A percentile compares a stretch with the other conserved stretches of the same genome.
Conservation (phyloP, 2,113 vertebrate species). For the Silurus asotus region DNA sequence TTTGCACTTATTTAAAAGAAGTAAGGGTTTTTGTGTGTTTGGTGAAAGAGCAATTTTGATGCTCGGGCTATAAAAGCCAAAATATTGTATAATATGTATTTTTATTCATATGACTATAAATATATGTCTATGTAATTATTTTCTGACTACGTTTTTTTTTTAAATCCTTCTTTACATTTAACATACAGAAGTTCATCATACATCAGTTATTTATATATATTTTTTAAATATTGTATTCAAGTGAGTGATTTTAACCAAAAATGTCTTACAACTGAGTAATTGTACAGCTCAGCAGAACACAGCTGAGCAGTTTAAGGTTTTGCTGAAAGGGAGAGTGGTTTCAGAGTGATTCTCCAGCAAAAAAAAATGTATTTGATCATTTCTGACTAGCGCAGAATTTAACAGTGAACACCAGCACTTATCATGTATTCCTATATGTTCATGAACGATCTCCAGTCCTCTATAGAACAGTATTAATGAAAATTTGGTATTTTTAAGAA, state of each 20-base stretch:
- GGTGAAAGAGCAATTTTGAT: conserved; percentile 70
- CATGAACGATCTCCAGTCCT: neutral
- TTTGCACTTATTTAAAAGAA: conserved; percentile 83
- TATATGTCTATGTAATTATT: conserved; percentile 80
- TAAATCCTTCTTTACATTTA: neutral
- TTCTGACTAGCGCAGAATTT: neutral
- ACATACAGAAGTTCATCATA: neutral
- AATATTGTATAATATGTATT: conserved; percentile 79
- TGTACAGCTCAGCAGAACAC: neutral
- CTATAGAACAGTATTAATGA: neutral
- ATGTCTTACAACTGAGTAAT: neutral
- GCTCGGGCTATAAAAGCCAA: conserved; percentile 64
- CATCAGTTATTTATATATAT: neutral
- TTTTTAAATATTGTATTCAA: neutral
- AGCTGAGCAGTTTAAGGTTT: neutral
- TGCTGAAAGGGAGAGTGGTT: neutral
- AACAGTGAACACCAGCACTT: neutral
- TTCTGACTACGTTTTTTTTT: conserved; percentile 52
- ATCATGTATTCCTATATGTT: neutral
- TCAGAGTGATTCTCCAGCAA: neutral
- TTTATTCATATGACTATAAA: conserved; percentile 83
- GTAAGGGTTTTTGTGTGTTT: conserved; percentile 67
- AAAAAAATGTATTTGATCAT: neutral
- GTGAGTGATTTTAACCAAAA: neutral
- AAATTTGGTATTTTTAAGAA: neutral